phyloP scores from a whole-genome alignment of 2,888 invertebrate genomes.

The Norana najaformis region DNA sequence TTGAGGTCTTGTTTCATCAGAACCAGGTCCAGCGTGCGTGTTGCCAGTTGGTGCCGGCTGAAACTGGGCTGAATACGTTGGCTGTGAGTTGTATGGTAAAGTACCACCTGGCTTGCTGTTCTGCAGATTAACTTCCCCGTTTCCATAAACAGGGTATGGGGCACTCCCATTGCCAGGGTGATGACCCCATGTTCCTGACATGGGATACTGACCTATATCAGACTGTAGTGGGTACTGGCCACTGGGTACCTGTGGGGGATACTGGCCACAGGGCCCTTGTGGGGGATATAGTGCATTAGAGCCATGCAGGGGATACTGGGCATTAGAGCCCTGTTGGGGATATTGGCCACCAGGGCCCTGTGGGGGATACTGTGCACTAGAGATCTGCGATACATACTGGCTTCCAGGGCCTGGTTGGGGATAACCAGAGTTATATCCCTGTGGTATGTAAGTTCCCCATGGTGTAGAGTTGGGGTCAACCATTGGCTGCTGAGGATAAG shows the following conservation, averaged over 20 bases:
- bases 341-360: not conserved
- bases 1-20: not conserved
- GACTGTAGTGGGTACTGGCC: not conserved
- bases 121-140: not conserved
- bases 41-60: not conserved
- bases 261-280: not conserved
- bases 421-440: conserved; percentile 17
- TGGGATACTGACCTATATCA: not conserved
- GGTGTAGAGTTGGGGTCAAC: not conserved
- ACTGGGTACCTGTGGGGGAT: not conserved
- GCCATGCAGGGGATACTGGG: not conserved
- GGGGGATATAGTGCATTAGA: not conserved
- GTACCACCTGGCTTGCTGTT: not conserved
- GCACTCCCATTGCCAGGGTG: not conserved
- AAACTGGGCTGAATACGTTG: not conserved
- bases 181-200: not conserved
- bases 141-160: not conserved
- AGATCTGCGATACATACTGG: not conserved
- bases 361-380: not conserved
- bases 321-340: not conserved
- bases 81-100: not conserved
- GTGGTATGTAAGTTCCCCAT: not conserved
- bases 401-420: not conserved
- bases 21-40: not conserved
- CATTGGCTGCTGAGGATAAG: not conserved